Evolutionary conservation across 2,888 invertebrate genomes (phyloP).

Genomic region (Leptinotarsa peninsularis): DNA sequence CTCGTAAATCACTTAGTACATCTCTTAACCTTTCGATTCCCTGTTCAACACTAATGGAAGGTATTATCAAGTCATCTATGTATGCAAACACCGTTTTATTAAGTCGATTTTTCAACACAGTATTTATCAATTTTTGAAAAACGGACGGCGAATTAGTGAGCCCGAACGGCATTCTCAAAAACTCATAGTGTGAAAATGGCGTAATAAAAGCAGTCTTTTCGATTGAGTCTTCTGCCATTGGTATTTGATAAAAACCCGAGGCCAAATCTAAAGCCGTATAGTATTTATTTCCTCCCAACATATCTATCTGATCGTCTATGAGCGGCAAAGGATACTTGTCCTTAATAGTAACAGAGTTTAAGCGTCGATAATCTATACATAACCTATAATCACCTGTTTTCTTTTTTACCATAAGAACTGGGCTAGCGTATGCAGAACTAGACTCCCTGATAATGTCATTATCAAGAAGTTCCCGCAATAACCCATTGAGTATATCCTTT

Average conservation of each 20-base stretch:
- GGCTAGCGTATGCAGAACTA: background rate
- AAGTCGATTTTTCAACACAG: constrained; percentile 43
- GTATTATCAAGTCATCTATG: constrained; percentile 44
- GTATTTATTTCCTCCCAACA: background rate
- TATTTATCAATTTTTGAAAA: constrained; percentile 53
- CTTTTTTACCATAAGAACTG: no score
- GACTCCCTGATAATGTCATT: background rate
- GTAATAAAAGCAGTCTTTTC: constrained; percentile 56
- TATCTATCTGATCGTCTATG: background rate
- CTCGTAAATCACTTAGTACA: constrained; percentile 9
- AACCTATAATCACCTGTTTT: no score
- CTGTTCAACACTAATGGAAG: constrained; percentile 27
- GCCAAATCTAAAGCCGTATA: background rate
- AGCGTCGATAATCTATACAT: background rate
- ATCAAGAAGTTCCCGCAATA: background rate
- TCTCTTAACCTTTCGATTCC: constrained; percentile 27
- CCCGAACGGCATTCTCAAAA: constrained; percentile 54
- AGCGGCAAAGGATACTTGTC: background rate
- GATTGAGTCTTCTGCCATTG: constrained; percentile 44
- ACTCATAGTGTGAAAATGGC: constrained; percentile 55
- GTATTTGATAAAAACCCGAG: background rate
- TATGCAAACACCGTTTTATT: constrained; percentile 35
- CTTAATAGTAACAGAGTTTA: background rate
- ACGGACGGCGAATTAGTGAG: constrained; percentile 40
- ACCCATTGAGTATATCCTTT: background rate